A percentile compares a stretch with the other conserved stretches of the same genome.
Conservation (phyloP, 2,888 invertebrate species). For the Volucella bombylans region DNA sequence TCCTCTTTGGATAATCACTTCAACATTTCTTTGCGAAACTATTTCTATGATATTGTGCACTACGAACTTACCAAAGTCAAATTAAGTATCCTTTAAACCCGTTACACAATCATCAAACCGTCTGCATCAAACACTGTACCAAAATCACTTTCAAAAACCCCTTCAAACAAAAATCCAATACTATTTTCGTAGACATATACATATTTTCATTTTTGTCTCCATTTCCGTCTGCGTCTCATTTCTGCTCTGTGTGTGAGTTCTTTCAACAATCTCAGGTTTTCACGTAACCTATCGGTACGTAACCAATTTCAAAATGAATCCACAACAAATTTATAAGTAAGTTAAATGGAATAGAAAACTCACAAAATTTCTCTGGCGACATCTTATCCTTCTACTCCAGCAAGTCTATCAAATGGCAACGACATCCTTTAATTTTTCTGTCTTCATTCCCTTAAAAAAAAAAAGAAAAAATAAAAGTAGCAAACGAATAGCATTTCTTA, state of each 20-base stretch:
- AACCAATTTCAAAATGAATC: conserved; percentile 4
- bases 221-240: background rate
- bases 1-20: too few species aligned
- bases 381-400: conserved; percentile 34
- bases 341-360: conserved; percentile 39
- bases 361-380: conserved; percentile 14
- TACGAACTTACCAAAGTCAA: background rate
- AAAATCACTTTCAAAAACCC: background rate
- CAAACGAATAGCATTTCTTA: conserved; percentile 43
- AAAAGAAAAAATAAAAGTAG: background rate
- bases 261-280: conserved; percentile 36
- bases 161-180: background rate
- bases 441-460: background rate
- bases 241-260: background rate
- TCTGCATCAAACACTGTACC: background rate
- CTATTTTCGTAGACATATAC: background rate
- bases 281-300: conserved; percentile 35
- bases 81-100: background rate
- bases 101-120: background rate
- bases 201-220: background rate
- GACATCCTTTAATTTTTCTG: conserved; percentile 2
- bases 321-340: conserved; percentile 50
- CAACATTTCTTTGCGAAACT: too few species aligned
- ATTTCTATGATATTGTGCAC: too few species aligned
- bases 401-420: conserved; percentile 42